A percentile compares a stretch with the other conserved stretches of the same genome.
These are phyloP conservation scores for Lochmaea crataegi DNA, from an alignment of 2,888 invertebrate genomes.

Conservation along the genomic window DNA sequence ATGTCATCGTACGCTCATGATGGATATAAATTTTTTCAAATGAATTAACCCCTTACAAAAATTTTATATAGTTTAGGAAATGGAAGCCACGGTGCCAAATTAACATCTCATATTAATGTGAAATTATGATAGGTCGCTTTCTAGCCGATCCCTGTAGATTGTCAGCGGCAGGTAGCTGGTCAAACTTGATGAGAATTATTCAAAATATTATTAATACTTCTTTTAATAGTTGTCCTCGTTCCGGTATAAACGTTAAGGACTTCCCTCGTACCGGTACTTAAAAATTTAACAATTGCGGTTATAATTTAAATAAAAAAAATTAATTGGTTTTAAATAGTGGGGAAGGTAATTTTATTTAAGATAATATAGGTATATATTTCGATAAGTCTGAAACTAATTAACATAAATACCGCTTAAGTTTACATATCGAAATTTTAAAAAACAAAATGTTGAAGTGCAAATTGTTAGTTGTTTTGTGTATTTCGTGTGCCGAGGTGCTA, in stretches of 20 bases:
- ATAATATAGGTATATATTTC: slow-evolving; percentile 10
- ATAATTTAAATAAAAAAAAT: slow-evolving; percentile 10
- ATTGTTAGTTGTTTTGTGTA: not conserved
- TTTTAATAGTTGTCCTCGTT: slow-evolving; percentile 18
- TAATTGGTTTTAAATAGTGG: slow-evolving; percentile 8
- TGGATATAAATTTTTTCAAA: no score
- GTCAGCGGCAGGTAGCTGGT: not conserved
- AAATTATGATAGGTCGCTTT: not conserved
- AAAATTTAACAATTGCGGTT: slow-evolving; percentile 19
- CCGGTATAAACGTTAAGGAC: slow-evolving; percentile 7
- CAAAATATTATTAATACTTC: not conserved
- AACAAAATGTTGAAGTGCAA: slow-evolving; percentile 1
- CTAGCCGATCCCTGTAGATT: not conserved
- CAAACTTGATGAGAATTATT: not conserved
- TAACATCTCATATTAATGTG: not conserved
- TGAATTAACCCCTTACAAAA: no score
- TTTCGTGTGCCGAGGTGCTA: not conserved
- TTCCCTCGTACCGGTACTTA: slow-evolving; percentile 3
- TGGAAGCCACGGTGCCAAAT: no score
- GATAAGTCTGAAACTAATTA: slow-evolving; percentile 9
- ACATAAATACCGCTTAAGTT: not conserved
- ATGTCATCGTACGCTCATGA: no score
- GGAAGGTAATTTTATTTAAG: not conserved
- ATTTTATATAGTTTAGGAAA: no score
- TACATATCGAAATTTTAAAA: not conserved